A percentile compares a stretch with the other conserved stretches of the same genome.
Evolutionary conservation across 2,113 vertebrate species (phyloP).

Genomic region (human): DNA sequence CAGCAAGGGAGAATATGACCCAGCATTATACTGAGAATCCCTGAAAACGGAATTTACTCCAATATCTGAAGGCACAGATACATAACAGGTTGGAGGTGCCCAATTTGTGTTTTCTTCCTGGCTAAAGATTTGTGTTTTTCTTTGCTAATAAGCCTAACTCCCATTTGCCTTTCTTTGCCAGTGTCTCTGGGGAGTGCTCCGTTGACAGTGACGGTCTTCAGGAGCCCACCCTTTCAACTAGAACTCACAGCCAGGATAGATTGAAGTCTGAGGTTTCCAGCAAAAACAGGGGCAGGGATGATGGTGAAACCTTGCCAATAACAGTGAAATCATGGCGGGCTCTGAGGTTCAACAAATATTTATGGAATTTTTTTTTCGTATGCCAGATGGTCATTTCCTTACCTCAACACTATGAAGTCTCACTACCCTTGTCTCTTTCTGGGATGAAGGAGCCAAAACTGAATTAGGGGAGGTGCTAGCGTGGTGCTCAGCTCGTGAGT

Average conservation of each 20-base stretch:
- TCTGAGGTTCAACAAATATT: neutral
- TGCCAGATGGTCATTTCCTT: neutral
- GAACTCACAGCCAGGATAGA: neutral
- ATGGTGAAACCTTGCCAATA: too few relatives aligned
- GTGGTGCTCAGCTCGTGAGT: rapidly evolving
- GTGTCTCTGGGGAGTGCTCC: neutral
- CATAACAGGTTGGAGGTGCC: neutral
- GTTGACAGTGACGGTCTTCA: neutral
- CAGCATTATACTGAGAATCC: neutral
- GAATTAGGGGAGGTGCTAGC: neutral
- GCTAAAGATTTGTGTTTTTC: neutral
- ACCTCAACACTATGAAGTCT: rapidly evolving
- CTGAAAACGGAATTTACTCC: neutral
- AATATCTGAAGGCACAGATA: neutral
- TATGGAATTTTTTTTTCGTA: neutral
- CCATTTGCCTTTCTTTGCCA: neutral
- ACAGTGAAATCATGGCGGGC: neutral
- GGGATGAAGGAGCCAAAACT: neutral
- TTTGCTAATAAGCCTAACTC: neutral
- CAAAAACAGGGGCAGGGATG: neutral
- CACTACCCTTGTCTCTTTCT: neutral
- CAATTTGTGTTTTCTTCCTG: neutral
- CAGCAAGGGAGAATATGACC: neutral
- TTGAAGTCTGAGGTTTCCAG: neutral
- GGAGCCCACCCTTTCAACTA: neutral